Evolutionary conservation across 1,140 invertebrate genomes (phyloP).

Genomic region (Bombus fervidus): DNA sequence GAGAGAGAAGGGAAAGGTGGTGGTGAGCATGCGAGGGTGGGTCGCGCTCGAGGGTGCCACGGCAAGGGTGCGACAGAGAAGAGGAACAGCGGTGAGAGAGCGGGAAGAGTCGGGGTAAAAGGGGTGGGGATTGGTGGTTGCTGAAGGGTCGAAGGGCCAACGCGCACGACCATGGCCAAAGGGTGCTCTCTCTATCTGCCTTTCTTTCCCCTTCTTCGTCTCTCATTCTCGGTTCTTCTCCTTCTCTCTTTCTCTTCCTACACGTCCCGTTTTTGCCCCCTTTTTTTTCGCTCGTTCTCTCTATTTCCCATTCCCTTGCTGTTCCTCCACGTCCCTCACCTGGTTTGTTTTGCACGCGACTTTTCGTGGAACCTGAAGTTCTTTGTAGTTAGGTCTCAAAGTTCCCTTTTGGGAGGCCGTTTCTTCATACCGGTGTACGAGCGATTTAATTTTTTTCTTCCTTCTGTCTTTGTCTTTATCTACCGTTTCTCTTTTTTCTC

Average conservation of each 20-base stretch:
- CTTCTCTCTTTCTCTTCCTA: slow-evolving; percentile 25
- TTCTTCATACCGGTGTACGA: slow-evolving; percentile 18
- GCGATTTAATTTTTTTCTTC: slow-evolving; percentile 39
- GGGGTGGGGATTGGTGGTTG: slow-evolving; percentile 49
- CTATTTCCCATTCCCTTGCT: slow-evolving; percentile 9
- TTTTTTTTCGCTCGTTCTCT: not conserved
- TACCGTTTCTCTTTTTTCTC: not conserved
- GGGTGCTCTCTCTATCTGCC: slow-evolving; percentile 41
- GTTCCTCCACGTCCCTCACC: slow-evolving; percentile 52
- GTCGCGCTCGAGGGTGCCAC: slow-evolving; percentile 28
- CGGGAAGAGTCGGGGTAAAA: slow-evolving; percentile 33
- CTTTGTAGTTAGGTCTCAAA: slow-evolving; percentile 67
- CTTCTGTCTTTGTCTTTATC: not conserved
- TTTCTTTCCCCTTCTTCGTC: slow-evolving; percentile 8
- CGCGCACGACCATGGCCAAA: slow-evolving; percentile 65
- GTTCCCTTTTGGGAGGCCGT: slow-evolving; percentile 57
- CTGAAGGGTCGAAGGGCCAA: slow-evolving; percentile 64
- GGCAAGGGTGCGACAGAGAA: slow-evolving; percentile 32
- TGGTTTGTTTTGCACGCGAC: slow-evolving; percentile 65
- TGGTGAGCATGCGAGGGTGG: slow-evolving; percentile 24
- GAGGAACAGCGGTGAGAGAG: not conserved
- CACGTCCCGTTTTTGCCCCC: slow-evolving; percentile 22
- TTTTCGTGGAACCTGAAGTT: slow-evolving; percentile 61
- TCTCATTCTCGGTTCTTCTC: not conserved
- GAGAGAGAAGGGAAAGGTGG: slow-evolving; percentile 7